Evolutionary conservation across 2,113 vertebrate species (phyloP), one percentile per base, ranked within the genome.

Genomic region (Cettia cetti): DNA sequence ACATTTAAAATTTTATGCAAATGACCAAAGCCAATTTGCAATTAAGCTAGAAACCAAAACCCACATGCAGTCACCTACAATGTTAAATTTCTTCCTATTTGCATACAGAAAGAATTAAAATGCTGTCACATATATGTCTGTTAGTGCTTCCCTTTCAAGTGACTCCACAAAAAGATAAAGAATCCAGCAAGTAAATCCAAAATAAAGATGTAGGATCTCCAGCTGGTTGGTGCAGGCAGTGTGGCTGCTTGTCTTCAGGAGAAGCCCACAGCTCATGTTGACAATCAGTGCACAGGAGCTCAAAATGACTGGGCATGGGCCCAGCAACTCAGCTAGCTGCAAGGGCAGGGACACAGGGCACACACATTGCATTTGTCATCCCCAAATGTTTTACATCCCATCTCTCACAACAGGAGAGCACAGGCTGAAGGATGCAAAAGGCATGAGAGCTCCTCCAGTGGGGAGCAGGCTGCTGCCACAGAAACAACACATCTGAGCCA

Each of bases 1-100:
- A 96, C 74, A 89, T 90, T 59, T 92, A 82, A 95, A 44, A 50
- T 78, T 27, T 87, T 77, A 91, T 8, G 35, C 61, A 88, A 84
- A 69, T 23, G 56, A 89, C 64, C n/a, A 21, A 68, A 92, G 52
- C 44, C 39, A 78, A 92, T 70, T 14, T 85, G 63, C 68, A 93
- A 59, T 93, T 93, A 57, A 86, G 64, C 44, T 86, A 33, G 71
- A 90, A 90, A 8, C 15, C 68, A 64, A 76, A 95, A 65, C 6
- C 64, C 56, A 65, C 64, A 59, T 20, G 47, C 71, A 88, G 87
- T 54, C 89, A 70, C 79, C 79, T 57, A 47, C 75, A 94, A 45
- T 26, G 42, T 59, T 31, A 42, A 18, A 63, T 65, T 82, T 69
- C 54, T 69, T 77, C 35, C 35, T 33, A 40, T 93, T 70, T 94